Evolutionary conservation across 2,113 vertebrate species (phyloP).

Genomic region (Ceratotherium simum): DNA sequence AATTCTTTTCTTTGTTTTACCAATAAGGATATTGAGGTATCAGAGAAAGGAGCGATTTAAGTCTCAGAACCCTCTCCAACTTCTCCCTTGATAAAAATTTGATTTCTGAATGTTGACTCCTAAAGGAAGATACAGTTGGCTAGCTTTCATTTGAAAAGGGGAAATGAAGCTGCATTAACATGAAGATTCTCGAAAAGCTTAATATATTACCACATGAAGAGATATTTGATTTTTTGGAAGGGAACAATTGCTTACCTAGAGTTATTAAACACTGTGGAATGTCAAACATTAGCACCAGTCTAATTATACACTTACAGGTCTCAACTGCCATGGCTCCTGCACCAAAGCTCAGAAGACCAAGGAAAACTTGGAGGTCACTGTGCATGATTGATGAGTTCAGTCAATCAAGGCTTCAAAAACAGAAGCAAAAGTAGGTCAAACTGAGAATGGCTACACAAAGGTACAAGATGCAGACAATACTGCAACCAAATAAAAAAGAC

Average conservation of each 20-base stretch:
- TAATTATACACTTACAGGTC: neutral
- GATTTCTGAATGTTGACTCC: neutral
- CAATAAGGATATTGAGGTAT: neutral
- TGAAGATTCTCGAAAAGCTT: neutral
- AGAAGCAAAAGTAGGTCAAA: neutral
- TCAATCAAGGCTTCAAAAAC: neutral
- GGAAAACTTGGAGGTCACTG: neutral
- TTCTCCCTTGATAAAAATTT: neutral
- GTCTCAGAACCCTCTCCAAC: neutral
- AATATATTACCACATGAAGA: neutral
- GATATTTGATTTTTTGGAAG: constrained; percentile 24
- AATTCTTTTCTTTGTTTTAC: neutral
- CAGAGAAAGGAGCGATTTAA: neutral
- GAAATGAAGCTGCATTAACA: neutral
- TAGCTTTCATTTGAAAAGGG: neutral
- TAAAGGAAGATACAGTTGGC: neutral
- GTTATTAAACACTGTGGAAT: neutral
- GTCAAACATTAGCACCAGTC: neutral
- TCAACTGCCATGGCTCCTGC: neutral
- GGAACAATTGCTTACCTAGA: neutral
- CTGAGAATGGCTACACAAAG: neutral
- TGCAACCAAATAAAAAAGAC: neutral
- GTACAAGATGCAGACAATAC: neutral
- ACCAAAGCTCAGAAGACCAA: neutral
- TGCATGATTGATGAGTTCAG: neutral